Percentiles rank a stretch among this genome's conserved stretches.
phyloP scores from a whole-genome alignment of 2,888 invertebrate species.

The Bombyx huttoni region DNA sequence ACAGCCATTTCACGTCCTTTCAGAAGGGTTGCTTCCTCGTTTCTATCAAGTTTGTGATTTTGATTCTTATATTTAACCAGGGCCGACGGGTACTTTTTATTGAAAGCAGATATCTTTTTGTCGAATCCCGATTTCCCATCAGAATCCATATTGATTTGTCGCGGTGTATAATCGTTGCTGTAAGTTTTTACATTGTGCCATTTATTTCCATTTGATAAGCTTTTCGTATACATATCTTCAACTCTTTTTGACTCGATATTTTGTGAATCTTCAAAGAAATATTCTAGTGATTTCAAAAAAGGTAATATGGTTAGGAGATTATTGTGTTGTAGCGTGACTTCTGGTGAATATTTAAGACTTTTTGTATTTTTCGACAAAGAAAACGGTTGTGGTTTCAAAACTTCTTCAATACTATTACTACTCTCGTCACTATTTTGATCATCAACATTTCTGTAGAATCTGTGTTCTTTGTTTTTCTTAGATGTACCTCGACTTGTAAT shows the following conservation, averaged over 20 bases:
- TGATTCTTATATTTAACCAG: conserved; percentile 38
- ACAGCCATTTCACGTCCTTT: conserved; percentile 35
- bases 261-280: conserved; percentile 24
- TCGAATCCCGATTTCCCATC: conserved; percentile 15
- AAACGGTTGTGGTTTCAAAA: conserved; percentile 16
- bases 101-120: conserved; percentile 19
- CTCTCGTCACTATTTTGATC: conserved; percentile 15
- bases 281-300: conserved; percentile 45
- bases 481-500: conserved; percentile 35
- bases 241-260: conserved; percentile 11
- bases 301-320: conserved; percentile 36
- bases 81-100: conserved; percentile 29
- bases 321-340: conserved; percentile 19
- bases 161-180: conserved; percentile 43
- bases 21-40: conserved; percentile 21
- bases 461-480: conserved; percentile 17
- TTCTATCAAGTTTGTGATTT: conserved; percentile 21
- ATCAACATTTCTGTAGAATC: conserved; percentile 31
- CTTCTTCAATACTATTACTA: conserved; percentile 11
- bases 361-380: conserved; percentile 10
- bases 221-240: conserved; percentile 32
- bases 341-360: conserved; percentile 10
- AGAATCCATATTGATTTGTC: conserved; percentile 28
- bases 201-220: conserved; percentile 36
- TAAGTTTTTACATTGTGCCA: conserved; percentile 57